Percentiles rank a stretch among this genome's conserved stretches.
phyloP scores from a whole-genome alignment of 2,797 vertebrate species.

The Esox lucius region DNA sequence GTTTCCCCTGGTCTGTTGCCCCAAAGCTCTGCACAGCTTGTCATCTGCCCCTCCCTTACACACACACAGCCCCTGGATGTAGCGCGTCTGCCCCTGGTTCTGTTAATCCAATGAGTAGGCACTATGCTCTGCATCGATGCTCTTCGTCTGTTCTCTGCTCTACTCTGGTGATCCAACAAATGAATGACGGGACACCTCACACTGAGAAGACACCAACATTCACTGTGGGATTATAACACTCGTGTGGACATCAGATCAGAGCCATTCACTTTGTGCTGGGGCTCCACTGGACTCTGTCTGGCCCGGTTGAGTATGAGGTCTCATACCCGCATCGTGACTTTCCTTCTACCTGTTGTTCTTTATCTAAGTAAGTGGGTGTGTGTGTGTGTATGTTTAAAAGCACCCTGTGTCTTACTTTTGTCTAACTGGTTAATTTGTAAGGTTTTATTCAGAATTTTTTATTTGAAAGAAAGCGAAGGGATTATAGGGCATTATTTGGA shows the following conservation, averaged over 20 bases:
- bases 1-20: constrained; percentile 57
- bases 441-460: neutral
- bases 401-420: neutral
- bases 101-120: constrained; percentile 63
- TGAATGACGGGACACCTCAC: constrained; percentile 36
- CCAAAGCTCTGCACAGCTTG: constrained; percentile 39
- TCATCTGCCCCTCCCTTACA: constrained; percentile 35
- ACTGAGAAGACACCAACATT: constrained; percentile 37
- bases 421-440: neutral
- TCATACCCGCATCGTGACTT: constrained; percentile 26
- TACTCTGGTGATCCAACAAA: constrained; percentile 57
- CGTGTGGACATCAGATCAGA: constrained; percentile 35
- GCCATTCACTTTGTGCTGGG: constrained; percentile 44
- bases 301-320: constrained; percentile 49
- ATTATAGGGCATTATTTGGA: neutral
- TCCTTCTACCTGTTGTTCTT: constrained; percentile 61
- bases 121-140: constrained; percentile 39
- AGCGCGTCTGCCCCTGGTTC: constrained; percentile 45
- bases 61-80: constrained; percentile 32
- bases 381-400: neutral
- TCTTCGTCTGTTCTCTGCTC: constrained; percentile 42
- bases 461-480: neutral
- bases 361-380: constrained; percentile 61
- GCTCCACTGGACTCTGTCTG: constrained; percentile 26
- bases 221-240: constrained; percentile 41